A percentile compares a stretch with the other conserved stretches of the same genome.
phyloP scores from a whole-genome alignment of 2,113 vertebrate species.

The Felis chaus region DNA sequence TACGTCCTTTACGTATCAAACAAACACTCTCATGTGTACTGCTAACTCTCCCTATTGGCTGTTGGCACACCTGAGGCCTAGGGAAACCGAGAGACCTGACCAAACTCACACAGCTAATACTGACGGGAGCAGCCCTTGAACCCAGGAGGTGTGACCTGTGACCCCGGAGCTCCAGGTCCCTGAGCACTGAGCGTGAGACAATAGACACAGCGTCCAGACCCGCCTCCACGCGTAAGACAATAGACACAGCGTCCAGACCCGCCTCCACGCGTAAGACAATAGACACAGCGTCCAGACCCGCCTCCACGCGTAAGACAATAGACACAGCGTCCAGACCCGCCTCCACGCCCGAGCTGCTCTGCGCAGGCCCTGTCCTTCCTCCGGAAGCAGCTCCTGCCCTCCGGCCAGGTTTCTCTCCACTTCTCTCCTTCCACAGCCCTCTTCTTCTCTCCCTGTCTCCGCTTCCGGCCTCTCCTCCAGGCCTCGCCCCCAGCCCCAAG shows the following conservation, averaged over 20 bases:
- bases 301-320: too few relatives aligned
- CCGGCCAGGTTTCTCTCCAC: accelerated
- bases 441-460: neutral
- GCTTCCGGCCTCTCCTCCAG: neutral
- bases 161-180: neutral
- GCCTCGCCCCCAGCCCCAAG: neutral
- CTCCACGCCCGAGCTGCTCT: neutral
- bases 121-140: neutral
- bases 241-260: too few relatives aligned
- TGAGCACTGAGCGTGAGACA: neutral
- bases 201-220: accelerated
- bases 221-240: accelerated
- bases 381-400: neutral
- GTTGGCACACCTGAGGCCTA: neutral
- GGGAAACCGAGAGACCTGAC: neutral
- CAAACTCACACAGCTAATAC: neutral
- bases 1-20: neutral
- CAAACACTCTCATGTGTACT: neutral
- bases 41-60: neutral
- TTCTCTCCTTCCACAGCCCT: neutral
- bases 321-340: accelerated
- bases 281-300: too few relatives aligned
- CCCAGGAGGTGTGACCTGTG: neutral
- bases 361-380: accelerated
- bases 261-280: too few relatives aligned